Conservation (phyloP, 2,888 invertebrate genomes). For the Mythimna lalbum region DNA sequence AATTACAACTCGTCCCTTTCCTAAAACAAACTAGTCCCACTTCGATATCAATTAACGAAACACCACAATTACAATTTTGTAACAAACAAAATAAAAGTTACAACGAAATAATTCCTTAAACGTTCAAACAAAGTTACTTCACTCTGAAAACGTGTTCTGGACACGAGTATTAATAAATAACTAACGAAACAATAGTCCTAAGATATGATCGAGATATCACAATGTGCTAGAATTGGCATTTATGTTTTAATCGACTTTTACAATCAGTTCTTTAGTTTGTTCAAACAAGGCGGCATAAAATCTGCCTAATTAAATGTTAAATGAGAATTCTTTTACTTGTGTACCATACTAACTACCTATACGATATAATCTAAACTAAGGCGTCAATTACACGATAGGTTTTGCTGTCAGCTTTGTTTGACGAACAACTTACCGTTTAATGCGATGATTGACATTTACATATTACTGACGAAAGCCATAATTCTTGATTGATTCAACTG, state of each 20-base stretch:
- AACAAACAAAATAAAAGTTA: not conserved
- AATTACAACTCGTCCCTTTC: not conserved
- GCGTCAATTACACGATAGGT: too few relatives aligned
- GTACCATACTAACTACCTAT: not conserved
- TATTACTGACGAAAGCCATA: too few relatives aligned
- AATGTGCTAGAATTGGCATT: slow-evolving; percentile 34
- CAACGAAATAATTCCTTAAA: not conserved
- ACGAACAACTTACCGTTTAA: too few relatives aligned
- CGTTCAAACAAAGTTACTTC: not conserved
- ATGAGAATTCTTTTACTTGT: not conserved
- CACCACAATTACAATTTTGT: not conserved
- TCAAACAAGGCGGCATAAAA: not conserved
- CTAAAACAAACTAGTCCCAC: not conserved
- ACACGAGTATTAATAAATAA: slow-evolving; percentile 10
- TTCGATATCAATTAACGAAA: not conserved
- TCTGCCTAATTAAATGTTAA: not conserved
- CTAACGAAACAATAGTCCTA: slow-evolving; percentile 34
- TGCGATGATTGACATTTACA: too few relatives aligned
- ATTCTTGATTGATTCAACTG: too few relatives aligned
- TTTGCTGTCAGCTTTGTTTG: too few relatives aligned
- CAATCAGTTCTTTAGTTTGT: not conserved
- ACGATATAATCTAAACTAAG: not conserved
- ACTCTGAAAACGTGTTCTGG: not conserved
- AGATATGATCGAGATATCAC: slow-evolving; percentile 8
- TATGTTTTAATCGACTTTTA: slow-evolving; percentile 14